Evolutionary conservation across 35 echinoderm and acorn worm genomes (phyloP).

Genomic region (Apostichopus californicus): DNA sequence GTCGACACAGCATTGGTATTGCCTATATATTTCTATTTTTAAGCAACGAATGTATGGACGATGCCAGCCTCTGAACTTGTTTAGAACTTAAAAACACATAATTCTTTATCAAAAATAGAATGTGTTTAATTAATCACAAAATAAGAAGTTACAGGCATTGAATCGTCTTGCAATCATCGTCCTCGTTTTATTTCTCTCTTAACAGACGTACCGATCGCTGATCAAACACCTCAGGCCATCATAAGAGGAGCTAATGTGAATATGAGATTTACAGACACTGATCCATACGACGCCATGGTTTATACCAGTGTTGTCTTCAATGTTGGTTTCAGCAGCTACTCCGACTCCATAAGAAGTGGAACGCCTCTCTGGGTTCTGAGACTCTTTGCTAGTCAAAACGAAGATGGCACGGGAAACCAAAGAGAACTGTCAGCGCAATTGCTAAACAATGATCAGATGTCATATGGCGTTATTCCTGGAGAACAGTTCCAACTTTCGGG

Average conservation of each 20-base stretch:
- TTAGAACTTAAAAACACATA: too few relatives aligned
- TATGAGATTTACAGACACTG: neutral
- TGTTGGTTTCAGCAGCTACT: neutral
- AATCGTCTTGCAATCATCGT: too few relatives aligned
- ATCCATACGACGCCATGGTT: neutral
- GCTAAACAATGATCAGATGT: neutral
- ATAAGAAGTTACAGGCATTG: too few relatives aligned
- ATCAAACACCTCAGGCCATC: neutral
- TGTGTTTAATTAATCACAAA: too few relatives aligned
- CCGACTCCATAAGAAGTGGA: neutral
- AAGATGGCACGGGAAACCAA: neutral
- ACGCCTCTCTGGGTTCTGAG: neutral
- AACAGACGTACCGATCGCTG: too few relatives aligned
- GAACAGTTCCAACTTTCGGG: neutral
- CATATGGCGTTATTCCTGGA: slow-evolving; percentile 15
- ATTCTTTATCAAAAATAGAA: too few relatives aligned
- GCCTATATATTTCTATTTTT: too few relatives aligned
- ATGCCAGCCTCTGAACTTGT: too few relatives aligned
- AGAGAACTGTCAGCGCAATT: neutral
- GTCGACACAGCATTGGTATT: too few relatives aligned
- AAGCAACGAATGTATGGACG: too few relatives aligned
- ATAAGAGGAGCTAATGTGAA: neutral
- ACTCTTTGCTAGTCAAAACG: slow-evolving; percentile 12
- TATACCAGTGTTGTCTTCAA: neutral
- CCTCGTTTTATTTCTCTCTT: too few relatives aligned